Evolutionary conservation across 1,140 invertebrate genomes (phyloP).

Genomic region (Drosophila mauritiana): DNA sequence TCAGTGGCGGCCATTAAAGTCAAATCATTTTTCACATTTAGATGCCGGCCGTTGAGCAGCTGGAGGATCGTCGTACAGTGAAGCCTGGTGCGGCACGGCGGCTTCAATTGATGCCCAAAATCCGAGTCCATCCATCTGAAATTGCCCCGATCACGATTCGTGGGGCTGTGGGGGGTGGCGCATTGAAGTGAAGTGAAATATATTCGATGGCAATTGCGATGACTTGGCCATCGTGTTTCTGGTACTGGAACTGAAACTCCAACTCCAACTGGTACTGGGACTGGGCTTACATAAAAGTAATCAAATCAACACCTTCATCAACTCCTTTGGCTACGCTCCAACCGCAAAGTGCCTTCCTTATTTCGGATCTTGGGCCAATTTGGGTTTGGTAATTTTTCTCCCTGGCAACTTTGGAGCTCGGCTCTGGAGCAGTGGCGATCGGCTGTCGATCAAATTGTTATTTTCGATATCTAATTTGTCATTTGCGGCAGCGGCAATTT

Average conservation of each 20-base stretch:
- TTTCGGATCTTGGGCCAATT: slow-evolving; percentile 64
- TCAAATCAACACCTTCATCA: slow-evolving; percentile 84
- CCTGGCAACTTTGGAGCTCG: slow-evolving; percentile 13
- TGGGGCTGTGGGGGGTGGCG: slow-evolving; percentile 6
- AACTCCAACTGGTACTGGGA: slow-evolving; percentile 19
- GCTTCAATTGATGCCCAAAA: slow-evolving; percentile 76
- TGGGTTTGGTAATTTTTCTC: slow-evolving; percentile 63
- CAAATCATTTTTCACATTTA: slow-evolving; percentile 85
- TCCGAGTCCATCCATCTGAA: slow-evolving; percentile 59
- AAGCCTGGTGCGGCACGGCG: slow-evolving; percentile 37
- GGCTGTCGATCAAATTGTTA: slow-evolving; percentile 81
- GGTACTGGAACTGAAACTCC: background rate
- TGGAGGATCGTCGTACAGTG: slow-evolving; percentile 4
- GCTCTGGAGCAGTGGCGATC: slow-evolving; percentile 63
- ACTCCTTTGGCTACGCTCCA: slow-evolving; percentile 65
- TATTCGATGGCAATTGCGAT: slow-evolving; percentile 58
- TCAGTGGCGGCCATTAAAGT: slow-evolving; percentile 84
- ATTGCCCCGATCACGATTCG: slow-evolving; percentile 77
- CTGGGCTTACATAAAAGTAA: slow-evolving; percentile 82
- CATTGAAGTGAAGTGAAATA: slow-evolving; percentile 36
- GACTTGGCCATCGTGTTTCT: slow-evolving; percentile 6
- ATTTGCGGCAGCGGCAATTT: slow-evolving; percentile 69
- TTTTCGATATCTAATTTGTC: slow-evolving; percentile 84
- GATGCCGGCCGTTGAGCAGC: slow-evolving; percentile 53
- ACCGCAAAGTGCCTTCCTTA: slow-evolving; percentile 80